Evolutionary conservation across 2,888 invertebrate species (phyloP).

Genomic region (Tinea pellionella): DNA sequence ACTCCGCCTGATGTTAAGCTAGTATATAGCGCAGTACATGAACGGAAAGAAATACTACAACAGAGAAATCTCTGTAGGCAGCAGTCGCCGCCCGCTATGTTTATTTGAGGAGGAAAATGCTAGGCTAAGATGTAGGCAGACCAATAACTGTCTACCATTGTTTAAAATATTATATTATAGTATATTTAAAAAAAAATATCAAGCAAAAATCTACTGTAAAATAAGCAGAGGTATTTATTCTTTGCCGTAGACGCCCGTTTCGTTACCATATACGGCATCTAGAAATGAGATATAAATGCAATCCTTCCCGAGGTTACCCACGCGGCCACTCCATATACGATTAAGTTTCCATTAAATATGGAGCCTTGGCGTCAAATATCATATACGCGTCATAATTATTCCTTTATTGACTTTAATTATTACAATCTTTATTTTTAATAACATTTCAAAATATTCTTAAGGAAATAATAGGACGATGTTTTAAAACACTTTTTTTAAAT

Average conservation of each 20-base stretch:
- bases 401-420: neutral
- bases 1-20: too few relatives aligned
- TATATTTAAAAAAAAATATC: too few relatives aligned
- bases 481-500: too few relatives aligned
- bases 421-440: neutral
- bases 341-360: conserved; percentile 4
- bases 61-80: too few relatives aligned
- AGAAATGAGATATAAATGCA: conserved; percentile 60
- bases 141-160: too few relatives aligned
- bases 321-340: conserved; percentile 17
- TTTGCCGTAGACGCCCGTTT: conserved; percentile 12
- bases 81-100: too few relatives aligned
- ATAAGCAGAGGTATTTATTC: neutral
- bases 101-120: too few relatives aligned
- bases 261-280: conserved; percentile 52
- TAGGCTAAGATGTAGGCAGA: too few relatives aligned
- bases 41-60: too few relatives aligned
- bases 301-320: conserved; percentile 18
- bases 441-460: neutral
- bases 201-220: too few relatives aligned
- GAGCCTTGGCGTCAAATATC: conserved; percentile 4
- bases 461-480: neutral
- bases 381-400: neutral
- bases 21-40: too few relatives aligned
- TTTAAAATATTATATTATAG: too few relatives aligned